Percentiles rank a stretch among this genome's conserved stretches.
These are phyloP conservation scores for Cichladusa arquata DNA, from an alignment of 2,113 vertebrate genomes.

Conservation along the genomic window DNA sequence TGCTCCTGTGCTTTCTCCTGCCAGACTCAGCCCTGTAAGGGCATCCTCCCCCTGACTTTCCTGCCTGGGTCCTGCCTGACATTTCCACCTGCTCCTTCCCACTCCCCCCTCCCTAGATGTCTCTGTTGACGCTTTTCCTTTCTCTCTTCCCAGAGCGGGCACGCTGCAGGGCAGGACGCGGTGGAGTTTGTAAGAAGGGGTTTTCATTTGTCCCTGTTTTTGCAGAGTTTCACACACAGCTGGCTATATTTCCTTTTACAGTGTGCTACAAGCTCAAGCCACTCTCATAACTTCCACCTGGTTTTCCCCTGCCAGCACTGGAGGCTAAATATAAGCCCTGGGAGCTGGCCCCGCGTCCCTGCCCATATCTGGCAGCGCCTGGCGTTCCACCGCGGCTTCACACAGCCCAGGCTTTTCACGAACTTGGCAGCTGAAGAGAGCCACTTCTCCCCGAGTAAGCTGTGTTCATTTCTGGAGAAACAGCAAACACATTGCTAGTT, in stretches of 20 bases:
- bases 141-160: not conserved
- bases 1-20: not conserved
- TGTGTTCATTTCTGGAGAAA: slow-evolving; percentile 17
- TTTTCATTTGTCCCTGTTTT: not conserved
- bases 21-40: rapidly evolving
- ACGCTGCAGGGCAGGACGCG: rapidly evolving
- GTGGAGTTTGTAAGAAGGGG: not conserved
- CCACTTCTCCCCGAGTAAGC: not conserved
- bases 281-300: not conserved
- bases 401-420: slow-evolving; percentile 16
- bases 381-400: not conserved
- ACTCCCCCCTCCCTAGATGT: not conserved
- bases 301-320: not conserved
- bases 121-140: not conserved
- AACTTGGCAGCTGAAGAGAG: slow-evolving; percentile 32
- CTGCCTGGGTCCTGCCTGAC: not conserved
- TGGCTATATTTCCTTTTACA: not conserved
- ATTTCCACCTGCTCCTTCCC: not conserved
- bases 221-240: not conserved
- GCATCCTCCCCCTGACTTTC: not conserved
- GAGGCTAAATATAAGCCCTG: slow-evolving; percentile 49
- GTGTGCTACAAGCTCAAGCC: not conserved
- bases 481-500: slow-evolving; percentile 32
- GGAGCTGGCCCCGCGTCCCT: not conserved
- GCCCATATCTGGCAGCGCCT: slow-evolving; percentile 38